Base-by-base conservation (phyloP, 2,888 invertebrate genomes). In the Pterostichus niger region DNA sequence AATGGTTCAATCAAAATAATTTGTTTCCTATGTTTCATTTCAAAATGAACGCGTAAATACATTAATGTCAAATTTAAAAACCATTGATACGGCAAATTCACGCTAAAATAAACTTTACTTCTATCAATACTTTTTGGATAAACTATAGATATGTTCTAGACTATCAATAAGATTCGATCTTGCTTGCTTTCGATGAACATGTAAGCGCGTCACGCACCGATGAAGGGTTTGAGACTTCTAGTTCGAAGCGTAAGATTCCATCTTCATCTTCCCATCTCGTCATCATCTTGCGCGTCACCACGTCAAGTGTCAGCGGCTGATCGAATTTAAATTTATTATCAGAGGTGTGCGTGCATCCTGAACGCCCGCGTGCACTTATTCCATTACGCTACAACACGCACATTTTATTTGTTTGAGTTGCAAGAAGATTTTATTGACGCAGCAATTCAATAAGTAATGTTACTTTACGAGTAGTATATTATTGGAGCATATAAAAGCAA, bases 311-410 rank as follows among this genome's bases (percentile, higher is more conserved):
- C 64, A 64, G 35, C 6, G 10, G 64, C 13, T 64, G 64, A 64
- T 64, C 64, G 64, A 64, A 64, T 64, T 64, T 64, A 64, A 64
- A 64, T 64, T 64, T 64, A 64, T 64, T 33, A 64, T 64, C 33
- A n/a, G 31, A 35, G 40, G 40, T 40, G n/a, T 64, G 64, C 64
- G 64, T 64, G 64, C 24, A 24, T 10, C 10, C 49, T 64, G 64
- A 6, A 59, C 59, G 59, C 31, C 59, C 59, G 59, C 59, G 24
- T 59, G 24, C 33, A 64, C 64, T 64, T 64, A 64, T 64, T 64
- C 64, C 64, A 64, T 64, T 31, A 64, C 24, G 24, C 13, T 35
- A 49, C 33, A 64, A 64, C 64, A 64, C 6, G 59, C 59, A 64
- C 33, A 10, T 64, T 64, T 64, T 31, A 33, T 64, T 64, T 64